Percentiles rank a stretch among this genome's conserved stretches.
Conservation (phyloP, 2,113 vertebrate species). For the Strix uralensis region DNA sequence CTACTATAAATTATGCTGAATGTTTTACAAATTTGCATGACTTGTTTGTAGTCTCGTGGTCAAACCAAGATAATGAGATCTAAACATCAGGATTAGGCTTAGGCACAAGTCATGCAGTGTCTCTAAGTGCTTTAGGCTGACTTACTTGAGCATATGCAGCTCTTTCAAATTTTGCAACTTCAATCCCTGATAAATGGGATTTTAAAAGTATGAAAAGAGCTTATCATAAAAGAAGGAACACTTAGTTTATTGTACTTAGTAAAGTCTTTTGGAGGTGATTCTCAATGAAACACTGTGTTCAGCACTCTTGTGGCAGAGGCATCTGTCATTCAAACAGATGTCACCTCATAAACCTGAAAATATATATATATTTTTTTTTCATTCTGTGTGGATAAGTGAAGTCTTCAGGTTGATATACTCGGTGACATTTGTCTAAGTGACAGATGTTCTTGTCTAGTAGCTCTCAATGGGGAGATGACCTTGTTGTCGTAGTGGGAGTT, state of each 20-base stretch:
- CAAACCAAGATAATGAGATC: constrained; percentile 18
- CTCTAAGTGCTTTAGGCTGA: background rate
- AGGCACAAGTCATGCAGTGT: background rate
- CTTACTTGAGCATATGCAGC: background rate
- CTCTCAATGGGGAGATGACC: constrained; percentile 32
- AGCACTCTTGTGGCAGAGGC: background rate
- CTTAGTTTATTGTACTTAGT: background rate
- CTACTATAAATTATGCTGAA: background rate
- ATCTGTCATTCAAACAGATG: constrained; percentile 60
- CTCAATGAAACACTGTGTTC: background rate
- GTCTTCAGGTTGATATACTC: background rate
- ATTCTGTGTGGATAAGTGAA: background rate
- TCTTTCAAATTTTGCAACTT: background rate
- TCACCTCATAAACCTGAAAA: constrained; percentile 3
- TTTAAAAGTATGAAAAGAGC: background rate
- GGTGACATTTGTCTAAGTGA: constrained; percentile 23
- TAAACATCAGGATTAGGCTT: background rate
- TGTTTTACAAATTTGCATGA: background rate
- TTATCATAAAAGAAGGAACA: background rate
- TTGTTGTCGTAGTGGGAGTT: constrained; percentile 14
- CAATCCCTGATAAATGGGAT: background rate
- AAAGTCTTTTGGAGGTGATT: constrained; percentile 33
- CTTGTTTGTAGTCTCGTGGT: background rate
- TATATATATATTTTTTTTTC: background rate
- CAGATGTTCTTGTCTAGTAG: constrained; percentile 20